phyloP scores from a whole-genome alignment of 2,888 invertebrate species.

The Tiliacea citrago region DNA sequence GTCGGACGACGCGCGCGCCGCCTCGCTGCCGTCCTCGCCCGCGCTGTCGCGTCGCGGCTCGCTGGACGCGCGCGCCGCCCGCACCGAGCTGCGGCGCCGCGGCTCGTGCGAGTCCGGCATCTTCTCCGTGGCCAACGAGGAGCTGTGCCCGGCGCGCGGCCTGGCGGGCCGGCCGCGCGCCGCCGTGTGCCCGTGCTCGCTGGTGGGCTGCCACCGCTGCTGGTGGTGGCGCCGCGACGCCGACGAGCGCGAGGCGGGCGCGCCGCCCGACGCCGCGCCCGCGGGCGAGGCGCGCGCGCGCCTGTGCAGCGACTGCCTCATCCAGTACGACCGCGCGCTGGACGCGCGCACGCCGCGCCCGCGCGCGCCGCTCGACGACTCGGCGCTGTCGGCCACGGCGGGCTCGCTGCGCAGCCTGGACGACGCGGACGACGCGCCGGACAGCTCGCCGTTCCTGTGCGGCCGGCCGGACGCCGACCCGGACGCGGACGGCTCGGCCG shows the following conservation, averaged over 20 bases:
- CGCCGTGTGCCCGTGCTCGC: conserved; percentile 83
- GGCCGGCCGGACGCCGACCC: conserved; percentile 63
- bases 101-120: conserved; percentile 97
- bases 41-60: conserved; percentile 76
- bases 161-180: conserved; percentile 74
- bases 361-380: conserved; percentile 86
- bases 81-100: conserved; percentile 87
- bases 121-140: conserved; percentile 96
- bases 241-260: conserved; percentile 63
- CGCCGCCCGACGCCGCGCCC: conserved; percentile 77
- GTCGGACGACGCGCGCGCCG: conserved; percentile 76
- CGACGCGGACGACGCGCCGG: conserved; percentile 83
- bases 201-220: conserved; percentile 86
- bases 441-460: conserved; percentile 86
- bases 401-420: conserved; percentile 37
- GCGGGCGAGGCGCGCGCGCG: conserved; percentile 75
- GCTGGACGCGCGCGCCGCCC: conserved; percentile 62
- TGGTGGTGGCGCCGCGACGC: conserved; percentile 83
- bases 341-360: conserved; percentile 80
- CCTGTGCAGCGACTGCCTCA: conserved; percentile 77
- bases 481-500: conserved; percentile 58
- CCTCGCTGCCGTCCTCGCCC: conserved; percentile 85
- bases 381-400: background rate
- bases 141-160: conserved; percentile 89
- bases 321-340: conserved; percentile 52